A percentile compares a stretch with the other conserved stretches of the same genome.
Conservation (phyloP, 2,113 vertebrate species). For the Pygoscelis adeliae region DNA sequence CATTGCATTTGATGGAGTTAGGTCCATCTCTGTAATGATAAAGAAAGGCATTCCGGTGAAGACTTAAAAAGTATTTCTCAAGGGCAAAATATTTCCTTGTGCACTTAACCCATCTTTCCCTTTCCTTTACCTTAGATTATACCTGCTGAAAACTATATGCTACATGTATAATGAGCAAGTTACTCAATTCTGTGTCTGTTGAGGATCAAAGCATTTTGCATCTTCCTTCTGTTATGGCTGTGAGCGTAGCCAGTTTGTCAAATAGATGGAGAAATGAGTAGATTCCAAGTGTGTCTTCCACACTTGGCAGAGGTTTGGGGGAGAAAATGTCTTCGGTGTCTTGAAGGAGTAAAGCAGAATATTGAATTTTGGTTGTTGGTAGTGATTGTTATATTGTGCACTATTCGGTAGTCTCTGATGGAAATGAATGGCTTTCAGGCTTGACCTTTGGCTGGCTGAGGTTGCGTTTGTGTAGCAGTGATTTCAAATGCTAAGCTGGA, state of each 20-base stretch:
- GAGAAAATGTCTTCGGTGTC: neutral
- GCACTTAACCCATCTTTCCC: neutral
- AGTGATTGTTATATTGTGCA: rapidly evolving
- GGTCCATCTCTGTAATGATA: neutral
- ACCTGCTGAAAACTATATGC: rapidly evolving
- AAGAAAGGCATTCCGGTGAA: neutral
- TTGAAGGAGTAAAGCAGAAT: neutral
- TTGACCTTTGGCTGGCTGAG: neutral
- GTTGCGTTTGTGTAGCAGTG: neutral
- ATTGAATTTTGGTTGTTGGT: neutral
- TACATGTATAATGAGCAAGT: neutral
- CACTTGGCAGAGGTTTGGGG: neutral
- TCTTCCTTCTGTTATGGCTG: neutral
- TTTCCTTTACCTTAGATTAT: neutral
- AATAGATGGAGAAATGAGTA: neutral
- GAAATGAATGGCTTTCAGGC: neutral
- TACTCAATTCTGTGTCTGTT: neutral
- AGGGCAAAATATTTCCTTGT: neutral
- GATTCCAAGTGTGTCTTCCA: neutral
- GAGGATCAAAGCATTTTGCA: neutral
- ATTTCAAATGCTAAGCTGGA: neutral
- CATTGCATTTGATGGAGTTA: neutral
- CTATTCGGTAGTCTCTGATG: neutral
- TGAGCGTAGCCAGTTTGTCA: neutral
- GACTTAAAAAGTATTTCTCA: neutral